Percentiles rank a stretch among this genome's conserved stretches.
Conservation (phyloP, 1,140 invertebrate species). For the Carposina sasakii region DNA sequence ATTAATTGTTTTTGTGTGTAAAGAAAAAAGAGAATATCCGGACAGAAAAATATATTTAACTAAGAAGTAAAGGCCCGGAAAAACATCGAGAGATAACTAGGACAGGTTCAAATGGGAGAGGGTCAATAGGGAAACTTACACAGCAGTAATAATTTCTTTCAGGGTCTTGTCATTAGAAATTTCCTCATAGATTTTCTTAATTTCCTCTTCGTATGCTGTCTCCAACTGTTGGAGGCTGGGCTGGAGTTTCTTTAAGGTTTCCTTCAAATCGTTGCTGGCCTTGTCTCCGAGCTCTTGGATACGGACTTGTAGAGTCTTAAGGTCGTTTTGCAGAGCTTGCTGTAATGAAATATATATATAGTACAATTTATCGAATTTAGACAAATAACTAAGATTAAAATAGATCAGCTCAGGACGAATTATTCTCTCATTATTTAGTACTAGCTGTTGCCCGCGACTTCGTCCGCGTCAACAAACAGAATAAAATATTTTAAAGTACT, state of each 20-base stretch:
- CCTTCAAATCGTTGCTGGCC: slow-evolving; percentile 54
- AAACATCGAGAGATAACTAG: too few species aligned
- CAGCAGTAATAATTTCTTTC: slow-evolving; percentile 76
- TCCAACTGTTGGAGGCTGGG: slow-evolving; percentile 76
- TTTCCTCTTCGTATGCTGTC: slow-evolving; percentile 74
- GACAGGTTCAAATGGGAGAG: too few species aligned
- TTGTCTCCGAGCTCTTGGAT: slow-evolving; percentile 52
- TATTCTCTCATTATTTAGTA: too few species aligned
- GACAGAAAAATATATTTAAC: too few species aligned
- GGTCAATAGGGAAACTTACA: too few species aligned
- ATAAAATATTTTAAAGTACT: too few species aligned
- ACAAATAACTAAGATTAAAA: neutral
- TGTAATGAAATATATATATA: slow-evolving; percentile 13
- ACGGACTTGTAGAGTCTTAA: slow-evolving; percentile 34
- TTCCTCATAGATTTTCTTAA: slow-evolving; percentile 77
- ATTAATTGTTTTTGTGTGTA: too few species aligned
- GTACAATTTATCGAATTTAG: slow-evolving; percentile 10
- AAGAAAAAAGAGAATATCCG: too few species aligned
- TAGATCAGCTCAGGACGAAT: too few species aligned
- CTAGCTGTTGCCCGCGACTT: too few species aligned
- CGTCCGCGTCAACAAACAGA: too few species aligned
- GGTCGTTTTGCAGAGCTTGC: slow-evolving; percentile 48
- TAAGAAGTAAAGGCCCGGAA: too few species aligned
- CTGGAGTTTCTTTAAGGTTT: slow-evolving; percentile 72
- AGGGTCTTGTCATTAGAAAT: slow-evolving; percentile 77